Evolutionary conservation across 2,113 vertebrate species (phyloP).

Genomic region (rat (Rattus norvegicus)): GRCr8 NC_086031.1:107342001-107342500

Average conservation of each 20-base stretch:
- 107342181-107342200: not conserved
- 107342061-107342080: not conserved
- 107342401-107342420: not conserved
- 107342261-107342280: not conserved
- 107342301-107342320: not conserved
- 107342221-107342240: not conserved
- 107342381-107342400: not conserved
- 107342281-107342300: not conserved
- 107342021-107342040: not conserved
- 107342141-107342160: not conserved
- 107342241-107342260: not conserved
- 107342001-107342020: not conserved
- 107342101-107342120: not conserved
- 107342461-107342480: not conserved
- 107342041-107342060: not conserved
- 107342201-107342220: not conserved
- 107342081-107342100: not conserved
- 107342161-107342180: not conserved
- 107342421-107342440: not conserved
- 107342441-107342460: not conserved
- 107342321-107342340: not conserved
- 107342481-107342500: not conserved
- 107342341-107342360: not conserved
- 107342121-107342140: not conserved
- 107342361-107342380: not conserved